These are phyloP conservation scores for Hemistola chrysoprasaria DNA, from an alignment of 2,888 invertebrate species.

Conservation along the genomic window DNA sequence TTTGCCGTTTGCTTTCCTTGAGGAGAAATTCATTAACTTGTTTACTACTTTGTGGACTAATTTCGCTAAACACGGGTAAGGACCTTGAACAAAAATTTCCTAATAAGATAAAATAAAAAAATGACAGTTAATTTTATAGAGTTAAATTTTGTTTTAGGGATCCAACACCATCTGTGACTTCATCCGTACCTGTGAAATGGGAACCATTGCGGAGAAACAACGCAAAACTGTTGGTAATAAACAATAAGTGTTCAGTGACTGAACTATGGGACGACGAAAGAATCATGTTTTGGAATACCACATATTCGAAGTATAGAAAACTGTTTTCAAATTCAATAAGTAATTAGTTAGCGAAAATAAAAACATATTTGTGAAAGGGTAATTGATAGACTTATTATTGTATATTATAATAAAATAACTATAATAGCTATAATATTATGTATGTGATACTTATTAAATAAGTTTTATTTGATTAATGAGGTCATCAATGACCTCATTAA, in stretches of 20 bases:
- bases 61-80: slow-evolving; percentile 68
- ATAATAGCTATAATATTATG: no score
- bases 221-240: slow-evolving; percentile 50
- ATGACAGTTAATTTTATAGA: background rate
- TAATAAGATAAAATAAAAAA: no score
- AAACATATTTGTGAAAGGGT: no score
- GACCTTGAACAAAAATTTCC: no score
- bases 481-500: no score
- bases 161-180: slow-evolving; percentile 46
- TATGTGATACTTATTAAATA: no score
- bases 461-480: no score
- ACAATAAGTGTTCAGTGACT: slow-evolving; percentile 44
- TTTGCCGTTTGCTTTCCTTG: slow-evolving; percentile 41
- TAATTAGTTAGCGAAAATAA: no score
- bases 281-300: slow-evolving; percentile 57
- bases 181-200: slow-evolving; percentile 48
- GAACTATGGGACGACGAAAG: slow-evolving; percentile 52
- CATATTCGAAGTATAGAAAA: slow-evolving; percentile 61
- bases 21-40: slow-evolving; percentile 48
- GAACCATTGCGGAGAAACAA: slow-evolving; percentile 37
- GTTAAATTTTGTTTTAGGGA: slow-evolving; percentile 44
- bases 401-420: no score
- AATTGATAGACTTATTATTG: no score
- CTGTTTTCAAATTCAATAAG: background rate
- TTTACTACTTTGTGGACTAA: slow-evolving; percentile 68